phyloP scores from a whole-genome alignment of 2,113 vertebrate species.

The Pterocles gutturalis region DNA sequence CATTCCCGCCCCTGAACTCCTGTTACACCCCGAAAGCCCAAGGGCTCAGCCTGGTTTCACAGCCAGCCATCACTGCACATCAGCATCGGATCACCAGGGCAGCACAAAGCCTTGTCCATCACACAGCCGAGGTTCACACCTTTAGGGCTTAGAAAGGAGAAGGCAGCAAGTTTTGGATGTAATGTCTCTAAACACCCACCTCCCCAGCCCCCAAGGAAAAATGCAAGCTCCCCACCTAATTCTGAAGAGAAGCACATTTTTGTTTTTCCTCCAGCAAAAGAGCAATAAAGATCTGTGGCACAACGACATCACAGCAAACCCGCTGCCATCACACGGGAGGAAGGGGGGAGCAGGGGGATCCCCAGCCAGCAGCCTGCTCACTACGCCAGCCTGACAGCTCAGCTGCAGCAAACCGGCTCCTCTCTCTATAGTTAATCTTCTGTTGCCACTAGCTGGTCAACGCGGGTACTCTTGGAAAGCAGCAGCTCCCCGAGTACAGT shows the following conservation, averaged over 20 bases:
- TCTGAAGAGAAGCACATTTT: neutral
- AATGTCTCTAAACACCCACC: neutral
- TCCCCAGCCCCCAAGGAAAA: neutral
- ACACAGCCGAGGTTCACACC: neutral
- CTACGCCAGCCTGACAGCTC: neutral
- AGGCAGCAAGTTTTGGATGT: neutral
- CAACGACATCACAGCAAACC: neutral
- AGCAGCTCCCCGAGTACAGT: neutral
- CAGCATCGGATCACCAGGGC: neutral
- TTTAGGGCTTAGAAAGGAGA: neutral
- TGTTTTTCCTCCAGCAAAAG: neutral
- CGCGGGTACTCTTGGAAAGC: constrained; percentile 71
- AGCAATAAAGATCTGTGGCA: neutral
- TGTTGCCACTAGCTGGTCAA: constrained; percentile 84
- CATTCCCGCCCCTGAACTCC: neutral
- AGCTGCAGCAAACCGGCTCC: neutral
- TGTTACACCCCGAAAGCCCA: neutral
- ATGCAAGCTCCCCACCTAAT: neutral
- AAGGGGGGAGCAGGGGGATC: neutral
- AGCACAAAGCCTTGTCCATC: neutral
- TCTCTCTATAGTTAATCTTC: constrained; percentile 77
- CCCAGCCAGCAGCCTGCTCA: neutral
- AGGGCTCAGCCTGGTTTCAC: neutral
- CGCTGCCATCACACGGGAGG: neutral
- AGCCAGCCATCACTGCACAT: neutral